Percentiles rank a stretch among this genome's conserved stretches.
Conservation (phyloP, 2,113 vertebrate species). For the Thomomys bottae region DNA sequence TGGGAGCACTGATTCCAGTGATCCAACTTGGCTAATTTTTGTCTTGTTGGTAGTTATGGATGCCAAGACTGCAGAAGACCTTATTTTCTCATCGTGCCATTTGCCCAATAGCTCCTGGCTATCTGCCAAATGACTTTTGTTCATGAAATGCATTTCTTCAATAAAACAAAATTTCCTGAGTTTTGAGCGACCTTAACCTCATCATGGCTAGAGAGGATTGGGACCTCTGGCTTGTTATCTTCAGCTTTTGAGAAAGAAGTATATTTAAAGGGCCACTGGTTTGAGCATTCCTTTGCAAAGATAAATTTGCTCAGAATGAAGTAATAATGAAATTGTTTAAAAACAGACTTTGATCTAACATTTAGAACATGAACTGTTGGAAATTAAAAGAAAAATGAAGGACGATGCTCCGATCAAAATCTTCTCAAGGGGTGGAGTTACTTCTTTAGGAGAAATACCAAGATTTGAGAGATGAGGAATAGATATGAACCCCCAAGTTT, state of each 20-base stretch:
- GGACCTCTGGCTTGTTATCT: not conserved
- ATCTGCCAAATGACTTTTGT: not conserved
- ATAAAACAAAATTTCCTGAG: not conserved
- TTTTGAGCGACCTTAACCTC: not conserved
- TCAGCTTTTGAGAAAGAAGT: not conserved
- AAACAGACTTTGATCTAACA: not conserved
- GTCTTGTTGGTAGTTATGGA: not conserved
- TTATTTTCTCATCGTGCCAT: not conserved
- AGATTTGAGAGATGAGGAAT: not conserved
- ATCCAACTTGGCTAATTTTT: not conserved
- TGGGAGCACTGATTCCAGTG: not conserved
- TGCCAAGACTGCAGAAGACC: not conserved
- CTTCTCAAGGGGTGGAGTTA: not conserved
- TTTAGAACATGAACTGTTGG: not conserved
- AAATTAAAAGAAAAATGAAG: conserved; percentile 7
- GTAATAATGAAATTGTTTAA: not conserved
- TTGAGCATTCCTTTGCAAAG: not conserved
- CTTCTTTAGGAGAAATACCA: not conserved
- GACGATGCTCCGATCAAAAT: not conserved
- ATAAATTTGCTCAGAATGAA: conserved; percentile 5
- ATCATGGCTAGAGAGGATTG: not conserved
- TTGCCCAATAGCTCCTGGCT: not conserved
- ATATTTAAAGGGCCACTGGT: conserved; percentile 1
- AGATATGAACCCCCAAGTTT: not conserved
- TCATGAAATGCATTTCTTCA: conserved; percentile 5